Conservation (phyloP, 2,797 vertebrate genomes). For the Rhynchonycteris naso region DNA sequence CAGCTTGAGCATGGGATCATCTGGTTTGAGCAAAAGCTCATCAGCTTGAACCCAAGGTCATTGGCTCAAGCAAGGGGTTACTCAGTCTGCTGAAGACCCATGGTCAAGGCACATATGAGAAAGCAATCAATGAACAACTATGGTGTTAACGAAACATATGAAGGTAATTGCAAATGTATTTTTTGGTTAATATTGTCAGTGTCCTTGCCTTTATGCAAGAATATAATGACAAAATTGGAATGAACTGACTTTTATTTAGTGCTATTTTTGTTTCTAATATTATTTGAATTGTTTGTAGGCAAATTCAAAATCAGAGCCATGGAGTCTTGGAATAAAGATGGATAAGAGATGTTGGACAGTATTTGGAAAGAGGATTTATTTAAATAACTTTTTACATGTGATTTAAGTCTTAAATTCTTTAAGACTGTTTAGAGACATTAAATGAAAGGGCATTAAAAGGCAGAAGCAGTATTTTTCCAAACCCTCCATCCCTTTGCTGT, state of each 20-base stretch:
- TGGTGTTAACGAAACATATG: neutral
- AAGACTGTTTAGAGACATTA: conserved; percentile 22
- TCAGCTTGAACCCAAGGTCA: too few species aligned
- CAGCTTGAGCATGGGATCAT: too few species aligned
- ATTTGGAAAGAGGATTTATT: conserved; percentile 11
- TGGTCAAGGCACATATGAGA: too few species aligned
- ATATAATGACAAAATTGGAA: neutral
- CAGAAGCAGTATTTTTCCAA: neutral
- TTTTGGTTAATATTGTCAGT: neutral
- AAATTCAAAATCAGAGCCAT: conserved; percentile 25
- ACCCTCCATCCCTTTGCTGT: neutral
- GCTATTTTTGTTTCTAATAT: neutral
- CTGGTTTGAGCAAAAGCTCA: too few species aligned
- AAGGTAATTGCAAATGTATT: neutral
- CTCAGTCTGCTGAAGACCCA: too few species aligned
- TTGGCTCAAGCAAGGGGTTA: too few species aligned
- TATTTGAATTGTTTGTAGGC: neutral
- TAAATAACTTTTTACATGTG: conserved; percentile 15
- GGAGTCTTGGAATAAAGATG: neutral
- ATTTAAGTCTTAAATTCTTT: conserved; percentile 19
- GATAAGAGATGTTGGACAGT: neutral
- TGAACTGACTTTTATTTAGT: neutral
- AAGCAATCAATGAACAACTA: too few species aligned
- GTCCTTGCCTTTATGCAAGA: neutral
- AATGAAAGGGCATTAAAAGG: neutral